These are phyloP conservation scores for Scotopteryx bipunctaria DNA, from an alignment of 2,888 invertebrate species.

Conservation along the genomic window DNA sequence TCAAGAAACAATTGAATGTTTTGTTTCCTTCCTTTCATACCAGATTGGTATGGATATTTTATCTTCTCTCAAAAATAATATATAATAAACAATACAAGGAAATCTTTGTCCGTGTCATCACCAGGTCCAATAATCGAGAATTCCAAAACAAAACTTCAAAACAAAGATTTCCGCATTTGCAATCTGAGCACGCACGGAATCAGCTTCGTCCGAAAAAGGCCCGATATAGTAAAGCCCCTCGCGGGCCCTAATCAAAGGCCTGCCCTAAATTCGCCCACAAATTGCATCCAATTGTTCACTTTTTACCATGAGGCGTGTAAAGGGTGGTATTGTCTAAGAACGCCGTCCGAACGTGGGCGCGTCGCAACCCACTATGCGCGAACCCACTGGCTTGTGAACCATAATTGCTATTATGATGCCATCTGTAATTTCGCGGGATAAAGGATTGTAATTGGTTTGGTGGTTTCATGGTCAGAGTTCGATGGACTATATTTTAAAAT, in stretches of 20 bases:
- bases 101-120: neutral
- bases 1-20: too few species aligned
- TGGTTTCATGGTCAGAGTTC: constrained; percentile 12
- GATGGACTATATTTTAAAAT: constrained; percentile 18
- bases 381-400: constrained; percentile 67
- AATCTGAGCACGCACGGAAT: constrained; percentile 64
- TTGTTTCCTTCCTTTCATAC: too few species aligned
- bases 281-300: constrained; percentile 83
- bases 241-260: constrained; percentile 70
- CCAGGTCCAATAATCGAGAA: constrained; percentile 16
- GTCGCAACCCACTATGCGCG: constrained; percentile 68
- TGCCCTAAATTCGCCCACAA: constrained; percentile 80
- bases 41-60: too few species aligned
- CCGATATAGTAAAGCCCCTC: constrained; percentile 68
- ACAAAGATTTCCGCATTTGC: constrained; percentile 49
- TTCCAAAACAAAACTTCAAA: constrained; percentile 39
- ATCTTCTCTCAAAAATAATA: too few species aligned
- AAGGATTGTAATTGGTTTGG: constrained; percentile 29
- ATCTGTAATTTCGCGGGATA: constrained; percentile 54
- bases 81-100: too few species aligned
- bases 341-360: constrained; percentile 46
- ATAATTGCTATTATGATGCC: constrained; percentile 55
- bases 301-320: constrained; percentile 71
- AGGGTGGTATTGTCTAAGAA: constrained; percentile 67
- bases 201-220: constrained; percentile 62